Evolutionary conservation across 2,888 invertebrate genomes (phyloP), one percentile per base, ranked within the genome.

Genomic region (Argyresthia goedartella): DNA sequence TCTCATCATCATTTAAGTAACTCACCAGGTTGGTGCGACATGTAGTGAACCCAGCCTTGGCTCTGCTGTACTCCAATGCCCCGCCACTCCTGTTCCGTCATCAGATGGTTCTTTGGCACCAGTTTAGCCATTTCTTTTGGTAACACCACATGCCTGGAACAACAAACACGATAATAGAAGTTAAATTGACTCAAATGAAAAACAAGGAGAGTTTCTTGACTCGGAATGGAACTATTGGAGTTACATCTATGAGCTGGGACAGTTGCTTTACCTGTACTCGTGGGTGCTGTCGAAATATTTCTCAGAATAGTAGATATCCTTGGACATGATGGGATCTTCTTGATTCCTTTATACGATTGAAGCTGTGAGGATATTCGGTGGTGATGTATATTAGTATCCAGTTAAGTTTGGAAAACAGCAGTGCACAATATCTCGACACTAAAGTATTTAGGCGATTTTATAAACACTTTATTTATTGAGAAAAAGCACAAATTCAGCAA

Each of bases 41-140:
- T 97, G 65, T 98, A 98, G 80, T 98, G 98, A 11, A 96, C 90
- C 98, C 98, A 98, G 50, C 98, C 98, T 64, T 95, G 94, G 65
- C 97, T 97, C 76, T 98, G 98, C 76, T 97, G 97, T 0, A 98
- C 96, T 0, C 98, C 98, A 57, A 98, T 93, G 53, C 92, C 88
- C 66, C 98, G 90, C 98, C 98, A 98, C 81, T 98, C 98, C 48
- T 90, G 87, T 77, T 98, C 98, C 0, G 94, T 89, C 96, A 98
- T 97, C 56, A 98, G 84, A 76, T 96, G 96, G 51, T 94, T 94
- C 79, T 94, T 96, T 0, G 98, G 98, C 25, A 98, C 94, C 56
- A 93, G 80, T 73, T 95, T 95, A 0, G 93, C 93, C 79, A 98
- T 89, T 60, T 98, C 97, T 75, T 96, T 96, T 0, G 98, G 96